Evolutionary conservation across 2,797 vertebrate species (phyloP).

Genomic region (Urocyon cinereoargenteus): DNA sequence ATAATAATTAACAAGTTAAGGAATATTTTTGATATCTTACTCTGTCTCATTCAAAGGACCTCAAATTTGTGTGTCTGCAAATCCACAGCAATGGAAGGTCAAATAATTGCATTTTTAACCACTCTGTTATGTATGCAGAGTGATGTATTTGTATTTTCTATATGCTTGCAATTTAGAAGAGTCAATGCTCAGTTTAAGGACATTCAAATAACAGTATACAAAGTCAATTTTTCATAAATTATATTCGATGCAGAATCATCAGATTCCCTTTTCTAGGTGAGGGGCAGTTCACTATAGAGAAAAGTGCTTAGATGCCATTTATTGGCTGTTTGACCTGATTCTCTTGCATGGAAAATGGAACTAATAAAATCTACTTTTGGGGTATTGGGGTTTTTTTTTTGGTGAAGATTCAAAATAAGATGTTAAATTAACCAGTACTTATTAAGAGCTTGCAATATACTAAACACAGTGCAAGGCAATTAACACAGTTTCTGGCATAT

Average conservation of each 20-base stretch:
- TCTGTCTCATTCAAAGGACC: conserved; percentile 48
- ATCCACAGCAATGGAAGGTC: not conserved
- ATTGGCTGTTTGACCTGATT: not conserved
- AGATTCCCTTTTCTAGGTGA: conserved; percentile 33
- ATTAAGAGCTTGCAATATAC: not conserved
- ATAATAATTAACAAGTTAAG: conserved; percentile 13
- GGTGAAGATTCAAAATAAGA: not conserved
- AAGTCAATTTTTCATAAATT: conserved; percentile 13
- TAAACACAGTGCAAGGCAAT: conserved; percentile 12
- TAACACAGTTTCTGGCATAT: not conserved
- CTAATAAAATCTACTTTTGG: conserved; percentile 2
- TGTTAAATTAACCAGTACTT: conserved; percentile 6
- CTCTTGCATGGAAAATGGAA: not conserved
- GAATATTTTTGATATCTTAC: conserved; percentile 19
- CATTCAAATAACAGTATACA: conserved; percentile 41
- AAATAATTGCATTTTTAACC: conserved; percentile 25
- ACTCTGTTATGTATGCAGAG: not conserved
- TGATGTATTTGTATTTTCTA: conserved; percentile 22
- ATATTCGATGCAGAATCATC: conserved; percentile 25
- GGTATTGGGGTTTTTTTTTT: not conserved
- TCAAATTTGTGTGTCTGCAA: conserved; percentile 33
- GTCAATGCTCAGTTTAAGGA: conserved; percentile 6
- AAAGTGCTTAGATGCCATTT: not conserved
- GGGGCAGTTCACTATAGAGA: not conserved
- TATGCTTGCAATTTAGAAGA: conserved; percentile 34